These are phyloP conservation scores for Sterna hirundo DNA, from an alignment of 2,113 vertebrate species.

Conservation along the genomic window DNA sequence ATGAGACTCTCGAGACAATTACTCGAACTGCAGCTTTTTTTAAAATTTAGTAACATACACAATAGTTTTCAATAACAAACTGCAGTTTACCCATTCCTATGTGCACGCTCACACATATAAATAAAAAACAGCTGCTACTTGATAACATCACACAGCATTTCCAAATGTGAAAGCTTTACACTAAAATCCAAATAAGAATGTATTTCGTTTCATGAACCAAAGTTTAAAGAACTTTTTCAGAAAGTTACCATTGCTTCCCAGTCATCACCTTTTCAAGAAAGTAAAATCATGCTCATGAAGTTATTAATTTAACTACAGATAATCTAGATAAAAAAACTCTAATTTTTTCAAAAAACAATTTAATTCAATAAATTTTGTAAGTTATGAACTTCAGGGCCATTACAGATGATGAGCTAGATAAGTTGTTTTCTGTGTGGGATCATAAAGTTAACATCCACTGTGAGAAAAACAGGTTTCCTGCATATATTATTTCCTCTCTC, in stretches of 20 bases:
- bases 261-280: not conserved
- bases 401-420: conserved; percentile 32
- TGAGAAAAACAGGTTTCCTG: conserved; percentile 62
- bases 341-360: not conserved
- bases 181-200: not conserved
- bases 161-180: not conserved
- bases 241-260: not conserved
- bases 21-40: not conserved
- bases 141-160: conserved; percentile 14
- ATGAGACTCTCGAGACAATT: not conserved
- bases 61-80: not conserved
- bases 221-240: not conserved
- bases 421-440: not conserved
- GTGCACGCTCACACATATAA: not conserved
- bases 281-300: not conserved
- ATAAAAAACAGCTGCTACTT: conserved; percentile 7
- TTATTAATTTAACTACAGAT: not conserved
- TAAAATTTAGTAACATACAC: not conserved
- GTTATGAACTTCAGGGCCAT: not conserved
- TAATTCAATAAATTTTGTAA: not conserved
- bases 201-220: not conserved
- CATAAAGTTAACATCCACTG: conserved; percentile 25
- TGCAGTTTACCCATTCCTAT: conserved; percentile 3
- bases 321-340: not conserved
- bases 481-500: conserved; percentile 11